phyloP scores from a whole-genome alignment of 1,140 invertebrate species.

The Caenorhabditis tropicalis region DNA sequence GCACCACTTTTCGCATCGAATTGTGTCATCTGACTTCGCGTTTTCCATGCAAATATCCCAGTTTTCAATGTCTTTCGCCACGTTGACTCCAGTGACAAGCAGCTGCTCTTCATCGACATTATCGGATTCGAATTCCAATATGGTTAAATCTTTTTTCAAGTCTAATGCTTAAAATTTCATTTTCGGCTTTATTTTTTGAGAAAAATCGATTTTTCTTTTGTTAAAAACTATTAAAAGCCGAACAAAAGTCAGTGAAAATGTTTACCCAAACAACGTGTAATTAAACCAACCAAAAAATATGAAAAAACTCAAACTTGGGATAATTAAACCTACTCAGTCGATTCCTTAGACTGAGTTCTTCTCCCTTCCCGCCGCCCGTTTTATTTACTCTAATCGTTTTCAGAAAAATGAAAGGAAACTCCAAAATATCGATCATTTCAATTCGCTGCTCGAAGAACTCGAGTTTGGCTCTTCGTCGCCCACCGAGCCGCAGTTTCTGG shows the following conservation, averaged over 20 bases:
- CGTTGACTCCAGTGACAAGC: not conserved
- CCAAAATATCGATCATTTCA: not conserved
- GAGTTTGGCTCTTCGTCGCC: not conserved
- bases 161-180: not conserved
- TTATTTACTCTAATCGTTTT: not conserved
- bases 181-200: not conserved
- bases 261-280: conserved; percentile 1
- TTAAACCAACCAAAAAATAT: not conserved
- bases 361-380: not conserved
- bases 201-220: not conserved
- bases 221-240: not conserved
- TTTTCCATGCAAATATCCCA: not conserved
- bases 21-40: not conserved
- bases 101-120: conserved; percentile 13
- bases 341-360: conserved; percentile 12
- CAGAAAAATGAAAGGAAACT: not conserved
- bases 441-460: not conserved
- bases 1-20: not conserved
- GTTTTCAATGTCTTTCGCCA: not conserved
- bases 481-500: too few species aligned
- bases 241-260: not conserved
- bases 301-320: conserved; percentile 27
- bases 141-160: not conserved
- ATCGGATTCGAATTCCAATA: not conserved
- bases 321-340: conserved; percentile 43